Evolutionary conservation across 2,888 invertebrate genomes (phyloP), one percentile per base, ranked within the genome.

Genomic region (Platypus cylindrus): DNA sequence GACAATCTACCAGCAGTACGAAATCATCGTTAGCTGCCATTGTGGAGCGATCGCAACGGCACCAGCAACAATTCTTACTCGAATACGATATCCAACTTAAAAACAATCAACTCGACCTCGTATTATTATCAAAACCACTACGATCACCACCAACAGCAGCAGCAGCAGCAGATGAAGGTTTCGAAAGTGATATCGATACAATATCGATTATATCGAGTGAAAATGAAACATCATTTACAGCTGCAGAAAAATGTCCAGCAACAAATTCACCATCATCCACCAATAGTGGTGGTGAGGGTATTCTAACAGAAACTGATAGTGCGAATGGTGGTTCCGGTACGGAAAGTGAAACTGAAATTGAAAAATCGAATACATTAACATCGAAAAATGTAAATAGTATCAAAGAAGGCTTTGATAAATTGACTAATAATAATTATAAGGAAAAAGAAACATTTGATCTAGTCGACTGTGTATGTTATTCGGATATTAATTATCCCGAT

Each of bases 151-250:
- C 40, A 3, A 43, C 45, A 2, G 37, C 45, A 4, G 34, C 40
- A 3, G 63, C 64, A 40, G 64, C 37, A 16, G 33, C 45, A 2
- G 65, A 65, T 43, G 65, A 66, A 46, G 65, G 65, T n/a, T 65
- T 66, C 51, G 65, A 66, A 49, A 64, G 64, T 4, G 65, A 63
- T 41, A 56, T 62, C 23, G 65, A 65, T 43, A 62, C 52, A 32
- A 45, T 61, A 9, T 62, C 62, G 3, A 48, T 63, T 25, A 50
- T 63, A 1, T 62, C 62, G 3, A 57, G 56, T 36, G 62, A 62
- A 43, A 49, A 49, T 28, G 63, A 62, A 36, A n/a, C n/a, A n/a
- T n/a, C n/a, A n/a, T n/a, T n/a, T n/a, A n/a, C n/a, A n/a, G n/a
- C n/a, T n/a, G n/a, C n/a, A n/a, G n/a, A n/a, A n/a, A n/a, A n/a